These are phyloP conservation scores for Desmodus rotundus DNA, from an alignment of 2,113 vertebrate genomes.

Conservation along the genomic window DNA sequence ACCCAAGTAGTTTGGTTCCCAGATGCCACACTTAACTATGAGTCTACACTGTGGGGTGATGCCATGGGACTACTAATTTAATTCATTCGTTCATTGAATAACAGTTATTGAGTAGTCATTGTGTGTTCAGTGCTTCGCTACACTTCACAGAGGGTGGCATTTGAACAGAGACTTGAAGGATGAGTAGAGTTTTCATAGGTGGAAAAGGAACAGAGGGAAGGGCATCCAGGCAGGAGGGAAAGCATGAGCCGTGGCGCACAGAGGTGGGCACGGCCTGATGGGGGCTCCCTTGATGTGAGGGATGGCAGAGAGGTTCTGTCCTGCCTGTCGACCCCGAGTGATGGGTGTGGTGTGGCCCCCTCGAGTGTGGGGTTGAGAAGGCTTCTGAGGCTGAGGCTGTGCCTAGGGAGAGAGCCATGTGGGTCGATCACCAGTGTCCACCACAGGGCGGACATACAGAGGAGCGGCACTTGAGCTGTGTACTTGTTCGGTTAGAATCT, in stretches of 20 bases:
- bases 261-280: fast-evolving
- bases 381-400: not conserved
- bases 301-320: not conserved
- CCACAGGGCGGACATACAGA: not conserved
- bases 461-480: fast-evolving
- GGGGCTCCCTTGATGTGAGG: not conserved
- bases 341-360: not conserved
- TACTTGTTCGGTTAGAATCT: not conserved
- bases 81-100: not conserved
- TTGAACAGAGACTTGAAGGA: not conserved
- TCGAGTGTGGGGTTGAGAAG: not conserved
- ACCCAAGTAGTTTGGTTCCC: not conserved
- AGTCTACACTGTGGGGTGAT: not conserved
- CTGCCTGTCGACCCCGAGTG: not conserved
- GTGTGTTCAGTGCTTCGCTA: not conserved
- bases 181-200: not conserved
- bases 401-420: fast-evolving
- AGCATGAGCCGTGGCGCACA: fast-evolving
- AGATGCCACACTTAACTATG: not conserved
- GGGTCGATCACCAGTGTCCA: fast-evolving
- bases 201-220: not conserved
- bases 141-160: not conserved
- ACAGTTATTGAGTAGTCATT: not conserved
- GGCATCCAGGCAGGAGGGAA: too few species aligned
- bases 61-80: not conserved